Conservation (phyloP, 2,113 vertebrate genomes). For the Procavia capensis region DNA sequence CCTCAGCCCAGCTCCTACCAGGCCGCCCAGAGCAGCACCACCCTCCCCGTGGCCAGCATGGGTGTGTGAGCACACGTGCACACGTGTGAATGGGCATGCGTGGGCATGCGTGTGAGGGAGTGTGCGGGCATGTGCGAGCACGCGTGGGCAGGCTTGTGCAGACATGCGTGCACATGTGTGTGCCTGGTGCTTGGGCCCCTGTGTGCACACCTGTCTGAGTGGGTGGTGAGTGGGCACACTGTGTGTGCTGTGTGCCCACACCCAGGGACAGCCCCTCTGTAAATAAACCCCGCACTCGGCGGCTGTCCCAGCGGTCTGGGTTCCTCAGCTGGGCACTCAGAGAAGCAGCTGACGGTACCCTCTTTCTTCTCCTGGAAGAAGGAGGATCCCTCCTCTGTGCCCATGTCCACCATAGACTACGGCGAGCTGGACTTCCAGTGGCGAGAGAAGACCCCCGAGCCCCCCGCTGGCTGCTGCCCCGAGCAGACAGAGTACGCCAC, state of each 20-base stretch:
- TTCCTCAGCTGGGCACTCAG: neutral
- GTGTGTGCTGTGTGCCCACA: neutral
- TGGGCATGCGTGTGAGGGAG: no score
- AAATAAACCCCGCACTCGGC: no score
- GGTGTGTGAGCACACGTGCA: neutral
- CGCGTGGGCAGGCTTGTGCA: no score
- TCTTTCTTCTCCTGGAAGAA: slow-evolving; percentile 36
- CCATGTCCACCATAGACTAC: slow-evolving; percentile 55
- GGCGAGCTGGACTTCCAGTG: slow-evolving; percentile 75
- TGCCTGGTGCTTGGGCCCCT: no score
- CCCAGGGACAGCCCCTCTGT: neutral
- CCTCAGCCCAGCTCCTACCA: no score
- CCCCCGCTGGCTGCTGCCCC: neutral
- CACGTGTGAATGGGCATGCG: no score
- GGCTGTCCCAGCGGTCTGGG: neutral
- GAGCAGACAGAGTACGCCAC: slow-evolving; percentile 70
- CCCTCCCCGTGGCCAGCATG: neutral
- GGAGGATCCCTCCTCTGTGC: neutral
- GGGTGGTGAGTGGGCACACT: no score
- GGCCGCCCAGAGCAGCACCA: no score
- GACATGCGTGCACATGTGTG: no score
- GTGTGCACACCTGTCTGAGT: no score
- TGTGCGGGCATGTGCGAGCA: no score
- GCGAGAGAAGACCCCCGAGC: slow-evolving; percentile 68
- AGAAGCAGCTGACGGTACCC: neutral